phyloP scores from a whole-genome alignment of 2,113 vertebrate genomes.

The Tachuris rubrigastra region DNA sequence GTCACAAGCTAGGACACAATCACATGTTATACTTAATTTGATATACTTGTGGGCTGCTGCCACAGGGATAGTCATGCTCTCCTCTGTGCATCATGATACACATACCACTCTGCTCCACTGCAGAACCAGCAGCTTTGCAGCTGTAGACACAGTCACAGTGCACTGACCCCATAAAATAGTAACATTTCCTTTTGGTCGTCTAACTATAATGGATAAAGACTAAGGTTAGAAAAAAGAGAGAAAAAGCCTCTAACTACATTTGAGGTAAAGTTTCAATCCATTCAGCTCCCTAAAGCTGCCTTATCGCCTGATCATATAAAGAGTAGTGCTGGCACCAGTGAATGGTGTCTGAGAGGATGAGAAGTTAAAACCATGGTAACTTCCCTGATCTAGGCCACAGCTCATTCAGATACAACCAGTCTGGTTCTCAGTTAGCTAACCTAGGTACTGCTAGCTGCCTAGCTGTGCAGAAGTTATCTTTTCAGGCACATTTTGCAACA shows the following conservation, averaged over 20 bases:
- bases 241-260: not conserved
- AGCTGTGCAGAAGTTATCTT: not conserved
- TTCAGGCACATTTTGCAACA: not conserved
- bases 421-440: not conserved
- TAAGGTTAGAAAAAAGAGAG: not conserved
- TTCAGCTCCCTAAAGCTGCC: not conserved
- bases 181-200: not conserved
- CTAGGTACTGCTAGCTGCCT: not conserved
- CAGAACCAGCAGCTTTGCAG: not conserved
- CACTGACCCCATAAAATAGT: not conserved
- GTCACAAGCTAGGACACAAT: not conserved
- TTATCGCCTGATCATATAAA: not conserved
- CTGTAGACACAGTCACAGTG: not conserved
- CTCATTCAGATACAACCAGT: fast-evolving
- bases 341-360: not conserved
- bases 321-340: not conserved
- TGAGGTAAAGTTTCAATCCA: not conserved
- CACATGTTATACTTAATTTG: not conserved
- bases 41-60: not conserved
- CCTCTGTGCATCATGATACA: not conserved
- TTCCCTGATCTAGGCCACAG: not conserved
- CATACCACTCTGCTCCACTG: not conserved
- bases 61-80: not conserved
- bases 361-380: not conserved
- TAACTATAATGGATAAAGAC: not conserved